These are phyloP conservation scores for Carassius carassius DNA, from an alignment of 2,113 vertebrate species.

Conservation along the genomic window DNA sequence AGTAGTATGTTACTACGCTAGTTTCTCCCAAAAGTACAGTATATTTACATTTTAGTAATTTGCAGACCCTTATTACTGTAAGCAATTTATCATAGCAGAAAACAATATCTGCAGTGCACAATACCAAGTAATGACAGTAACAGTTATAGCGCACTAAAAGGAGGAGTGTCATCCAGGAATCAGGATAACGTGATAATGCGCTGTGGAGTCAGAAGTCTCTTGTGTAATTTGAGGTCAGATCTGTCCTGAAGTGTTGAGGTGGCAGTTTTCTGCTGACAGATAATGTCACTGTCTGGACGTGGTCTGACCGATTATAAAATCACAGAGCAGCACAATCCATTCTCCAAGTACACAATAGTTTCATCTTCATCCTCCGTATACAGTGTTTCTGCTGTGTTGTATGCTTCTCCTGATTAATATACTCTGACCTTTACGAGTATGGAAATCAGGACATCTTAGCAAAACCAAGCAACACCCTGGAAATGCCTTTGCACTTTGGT, in stretches of 20 bases:
- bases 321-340: constrained; percentile 50
- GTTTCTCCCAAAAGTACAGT: not conserved
- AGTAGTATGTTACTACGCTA: not conserved
- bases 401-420: not conserved
- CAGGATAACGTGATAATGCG: constrained; percentile 7
- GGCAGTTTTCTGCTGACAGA: constrained; percentile 44
- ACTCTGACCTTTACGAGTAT: constrained; percentile 35
- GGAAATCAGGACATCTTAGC: not conserved
- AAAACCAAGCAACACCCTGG: not conserved
- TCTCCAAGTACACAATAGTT: not conserved
- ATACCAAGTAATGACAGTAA: not conserved
- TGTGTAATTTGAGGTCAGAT: constrained; percentile 30
- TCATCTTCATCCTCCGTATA: not conserved
- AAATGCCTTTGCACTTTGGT: not conserved
- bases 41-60: not conserved
- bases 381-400: constrained; percentile 30
- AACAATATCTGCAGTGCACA: not conserved
- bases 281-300: constrained; percentile 20
- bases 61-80: not conserved
- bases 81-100: not conserved
- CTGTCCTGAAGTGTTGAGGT: constrained; percentile 44
- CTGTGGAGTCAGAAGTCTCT: constrained; percentile 10
- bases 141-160: not conserved
- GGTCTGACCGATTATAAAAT: constrained; percentile 47
- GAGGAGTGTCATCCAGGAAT: not conserved